phyloP scores from a whole-genome alignment of 2,797 vertebrate genomes.

The Momotus momota region DNA sequence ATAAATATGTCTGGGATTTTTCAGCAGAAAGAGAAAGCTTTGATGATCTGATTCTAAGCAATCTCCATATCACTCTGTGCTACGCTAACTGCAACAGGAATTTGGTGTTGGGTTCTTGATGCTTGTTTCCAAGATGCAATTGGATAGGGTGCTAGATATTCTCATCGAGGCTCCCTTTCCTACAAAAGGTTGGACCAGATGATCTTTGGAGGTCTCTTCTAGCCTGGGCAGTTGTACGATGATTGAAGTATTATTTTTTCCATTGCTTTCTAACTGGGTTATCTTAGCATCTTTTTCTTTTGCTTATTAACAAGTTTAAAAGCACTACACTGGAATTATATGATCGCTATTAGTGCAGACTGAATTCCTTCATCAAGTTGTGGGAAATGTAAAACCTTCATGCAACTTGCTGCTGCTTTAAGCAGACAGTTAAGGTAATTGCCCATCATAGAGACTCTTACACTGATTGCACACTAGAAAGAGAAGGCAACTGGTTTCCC shows the following conservation, averaged over 20 bases:
- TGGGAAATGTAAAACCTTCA: constrained; percentile 40
- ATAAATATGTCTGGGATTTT: neutral
- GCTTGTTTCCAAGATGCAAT: neutral
- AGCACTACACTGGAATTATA: constrained; percentile 1
- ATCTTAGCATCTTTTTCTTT: neutral
- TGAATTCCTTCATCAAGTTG: constrained; percentile 58
- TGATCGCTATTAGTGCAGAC: neutral
- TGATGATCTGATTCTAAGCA: neutral
- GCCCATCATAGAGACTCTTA: constrained; percentile 57
- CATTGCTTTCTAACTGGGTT: neutral
- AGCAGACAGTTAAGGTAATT: constrained; percentile 72
- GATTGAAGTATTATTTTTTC: neutral
- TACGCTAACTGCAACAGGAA: neutral
- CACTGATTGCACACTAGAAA: constrained; percentile 60
- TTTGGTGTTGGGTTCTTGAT: neutral
- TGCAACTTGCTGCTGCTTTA: constrained; percentile 47
- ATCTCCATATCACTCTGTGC: neutral
- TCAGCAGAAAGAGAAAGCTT: neutral
- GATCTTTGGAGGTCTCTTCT: neutral
- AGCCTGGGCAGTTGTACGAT: neutral
- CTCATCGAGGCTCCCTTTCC: neutral
- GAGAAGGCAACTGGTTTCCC: constrained; percentile 37
- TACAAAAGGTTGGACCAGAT: neutral
- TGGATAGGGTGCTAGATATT: neutral
- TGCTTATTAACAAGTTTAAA: neutral